Evolutionary conservation across 35 echinoderm and acorn worm genomes (phyloP).

Genomic region (Stichopus chloronotus): DNA sequence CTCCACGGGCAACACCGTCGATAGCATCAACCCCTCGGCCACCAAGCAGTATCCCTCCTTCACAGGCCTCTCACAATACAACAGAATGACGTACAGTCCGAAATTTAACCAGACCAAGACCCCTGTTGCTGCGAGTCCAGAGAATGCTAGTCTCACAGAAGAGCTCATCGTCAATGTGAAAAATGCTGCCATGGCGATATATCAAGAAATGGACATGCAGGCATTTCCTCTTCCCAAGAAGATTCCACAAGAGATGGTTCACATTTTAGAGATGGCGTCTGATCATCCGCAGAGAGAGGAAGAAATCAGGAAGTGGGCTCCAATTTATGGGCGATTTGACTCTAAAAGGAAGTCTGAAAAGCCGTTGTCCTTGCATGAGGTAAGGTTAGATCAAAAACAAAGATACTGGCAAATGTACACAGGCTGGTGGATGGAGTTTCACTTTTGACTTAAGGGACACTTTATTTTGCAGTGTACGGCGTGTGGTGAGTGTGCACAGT

Average conservation of each 20-base stretch:
- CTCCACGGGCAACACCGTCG: background rate
- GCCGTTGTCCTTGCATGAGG: conserved; percentile 93
- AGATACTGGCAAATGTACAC: background rate
- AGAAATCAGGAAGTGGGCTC: conserved; percentile 93
- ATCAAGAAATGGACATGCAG: conserved; percentile 50
- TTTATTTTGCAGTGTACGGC: background rate
- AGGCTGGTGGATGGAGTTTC: background rate
- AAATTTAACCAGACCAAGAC: conserved; percentile 43
- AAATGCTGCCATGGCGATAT: conserved; percentile 51
- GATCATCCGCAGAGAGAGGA: conserved; percentile 79
- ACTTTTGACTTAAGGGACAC: background rate
- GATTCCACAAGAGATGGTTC: conserved; percentile 72
- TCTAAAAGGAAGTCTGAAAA: conserved; percentile 97
- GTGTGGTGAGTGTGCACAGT: background rate
- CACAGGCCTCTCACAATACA: conserved; percentile 29
- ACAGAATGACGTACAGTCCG: conserved; percentile 52
- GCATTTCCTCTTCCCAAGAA: conserved; percentile 72
- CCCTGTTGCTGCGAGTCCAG: conserved; percentile 6
- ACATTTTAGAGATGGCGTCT: conserved; percentile 82
- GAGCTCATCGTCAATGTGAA: conserved; percentile 46
- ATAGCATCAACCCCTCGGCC: conserved; percentile 26
- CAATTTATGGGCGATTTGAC: conserved; percentile 98
- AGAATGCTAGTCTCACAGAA: conserved; percentile 48
- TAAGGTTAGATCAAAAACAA: conserved; percentile 52
- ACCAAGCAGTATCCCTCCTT: conserved; percentile 4